phyloP scores from a whole-genome alignment of 2,113 vertebrate species.

The Psilopsiagon aurifrons region DNA sequence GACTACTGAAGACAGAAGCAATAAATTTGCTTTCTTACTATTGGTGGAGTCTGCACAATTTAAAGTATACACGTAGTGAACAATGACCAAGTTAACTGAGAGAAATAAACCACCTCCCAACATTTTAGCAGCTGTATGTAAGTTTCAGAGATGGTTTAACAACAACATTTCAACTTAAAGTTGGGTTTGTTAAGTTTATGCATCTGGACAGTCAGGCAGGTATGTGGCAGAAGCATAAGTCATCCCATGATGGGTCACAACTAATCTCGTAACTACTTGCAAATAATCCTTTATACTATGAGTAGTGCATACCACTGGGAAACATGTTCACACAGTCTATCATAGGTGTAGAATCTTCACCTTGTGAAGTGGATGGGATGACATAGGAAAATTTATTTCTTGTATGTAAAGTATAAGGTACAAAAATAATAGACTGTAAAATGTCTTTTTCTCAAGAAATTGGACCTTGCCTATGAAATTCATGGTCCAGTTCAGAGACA shows the following conservation, averaged over 20 bases:
- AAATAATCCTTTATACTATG: not conserved
- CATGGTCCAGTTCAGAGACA: not conserved
- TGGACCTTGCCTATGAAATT: not conserved
- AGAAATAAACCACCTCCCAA: not conserved
- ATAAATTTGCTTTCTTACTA: not conserved
- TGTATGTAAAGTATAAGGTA: not conserved
- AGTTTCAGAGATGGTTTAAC: not conserved
- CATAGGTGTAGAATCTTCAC: not conserved
- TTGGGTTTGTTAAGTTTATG: not conserved
- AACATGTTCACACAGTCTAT: not conserved
- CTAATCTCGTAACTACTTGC: not conserved
- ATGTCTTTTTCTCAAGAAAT: not conserved
- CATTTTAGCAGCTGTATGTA: not conserved
- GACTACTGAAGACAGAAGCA: not conserved
- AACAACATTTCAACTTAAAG: not conserved
- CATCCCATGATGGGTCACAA: not conserved
- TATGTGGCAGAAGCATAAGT: not conserved
- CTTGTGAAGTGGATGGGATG: not conserved
- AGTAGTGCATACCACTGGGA: not conserved
- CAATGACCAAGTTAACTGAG: not conserved
- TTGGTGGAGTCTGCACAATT: not conserved
- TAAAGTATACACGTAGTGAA: not conserved
- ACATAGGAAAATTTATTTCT: not conserved
- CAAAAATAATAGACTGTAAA: not conserved
- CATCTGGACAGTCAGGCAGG: not conserved